A percentile compares a stretch with the other conserved stretches of the same genome.
These are phyloP conservation scores for Eremophila alpestris DNA, from an alignment of 2,797 vertebrate species.

Conservation along the genomic window DNA sequence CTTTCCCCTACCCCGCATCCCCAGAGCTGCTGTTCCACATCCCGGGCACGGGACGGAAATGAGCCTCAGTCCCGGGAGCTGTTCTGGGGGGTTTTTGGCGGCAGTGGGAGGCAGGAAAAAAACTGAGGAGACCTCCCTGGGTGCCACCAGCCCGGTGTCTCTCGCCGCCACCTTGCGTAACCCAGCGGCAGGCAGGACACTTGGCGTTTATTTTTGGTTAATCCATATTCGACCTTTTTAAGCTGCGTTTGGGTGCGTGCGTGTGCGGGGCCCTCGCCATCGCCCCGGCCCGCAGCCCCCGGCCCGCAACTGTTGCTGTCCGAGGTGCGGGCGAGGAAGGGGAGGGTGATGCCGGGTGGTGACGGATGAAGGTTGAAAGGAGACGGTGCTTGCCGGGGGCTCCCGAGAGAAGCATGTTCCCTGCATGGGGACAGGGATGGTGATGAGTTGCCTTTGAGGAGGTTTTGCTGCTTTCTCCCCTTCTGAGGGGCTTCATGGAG, in stretches of 20 bases:
- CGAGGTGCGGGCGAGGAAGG: not conserved
- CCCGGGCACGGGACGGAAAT: not conserved
- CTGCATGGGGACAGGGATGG: not conserved
- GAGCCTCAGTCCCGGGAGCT: not conserved
- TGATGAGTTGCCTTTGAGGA: not conserved
- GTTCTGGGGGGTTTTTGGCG: not conserved
- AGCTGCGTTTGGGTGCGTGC: slow-evolving; percentile 11
- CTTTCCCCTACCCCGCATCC: not conserved
- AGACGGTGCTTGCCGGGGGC: not conserved
- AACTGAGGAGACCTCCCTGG: not conserved
- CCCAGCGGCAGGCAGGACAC: slow-evolving; percentile 50
- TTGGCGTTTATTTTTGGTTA: slow-evolving; percentile 54
- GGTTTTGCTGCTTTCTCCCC: not conserved
- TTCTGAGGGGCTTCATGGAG: not conserved
- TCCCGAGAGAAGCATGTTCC: not conserved
- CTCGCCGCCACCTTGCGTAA: slow-evolving; percentile 58
- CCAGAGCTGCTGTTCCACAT: not conserved
- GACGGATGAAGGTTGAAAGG: slow-evolving; percentile 56
- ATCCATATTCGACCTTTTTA: slow-evolving; percentile 57
- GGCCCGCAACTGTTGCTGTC: slow-evolving; percentile 73
- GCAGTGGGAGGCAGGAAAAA: not conserved
- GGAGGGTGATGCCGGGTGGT: not conserved
- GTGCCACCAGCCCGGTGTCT: not conserved
- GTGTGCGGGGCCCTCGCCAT: not conserved
- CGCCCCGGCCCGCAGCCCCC: not conserved